phyloP scores from a whole-genome alignment of 2,888 invertebrate species.

The Eumerus sabulonum region DNA sequence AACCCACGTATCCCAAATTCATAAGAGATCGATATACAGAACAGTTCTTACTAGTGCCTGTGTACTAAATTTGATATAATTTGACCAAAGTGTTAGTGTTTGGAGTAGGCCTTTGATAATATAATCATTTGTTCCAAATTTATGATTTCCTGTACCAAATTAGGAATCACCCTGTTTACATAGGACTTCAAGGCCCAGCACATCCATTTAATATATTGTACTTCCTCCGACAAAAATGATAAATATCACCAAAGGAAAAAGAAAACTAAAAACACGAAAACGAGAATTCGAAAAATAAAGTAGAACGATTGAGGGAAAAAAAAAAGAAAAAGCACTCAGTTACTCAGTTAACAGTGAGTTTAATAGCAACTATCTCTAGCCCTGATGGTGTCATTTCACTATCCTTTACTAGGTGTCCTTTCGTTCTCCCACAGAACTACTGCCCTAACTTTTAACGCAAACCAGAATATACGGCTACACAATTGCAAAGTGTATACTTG shows the following conservation, averaged over 20 bases:
- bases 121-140: too few species aligned
- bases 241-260: neutral
- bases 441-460: constrained; percentile 34
- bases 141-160: too few species aligned
- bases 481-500: constrained; percentile 34
- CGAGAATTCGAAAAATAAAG: neutral
- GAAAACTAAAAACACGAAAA: constrained; percentile 3
- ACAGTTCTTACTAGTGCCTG: too few species aligned
- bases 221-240: constrained; percentile 10
- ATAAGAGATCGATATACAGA: too few species aligned
- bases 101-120: too few species aligned
- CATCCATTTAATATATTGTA: constrained; percentile 16
- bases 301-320: constrained; percentile 2
- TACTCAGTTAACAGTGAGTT: constrained; percentile 20
- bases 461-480: constrained; percentile 31
- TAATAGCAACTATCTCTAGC: constrained; percentile 15
- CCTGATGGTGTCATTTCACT: neutral
- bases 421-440: constrained; percentile 3
- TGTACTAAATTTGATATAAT: too few species aligned
- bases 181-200: neutral
- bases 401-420: neutral
- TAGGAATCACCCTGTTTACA: constrained; percentile 26
- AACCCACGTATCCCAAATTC: too few species aligned
- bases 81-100: too few species aligned
- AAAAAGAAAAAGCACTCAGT: constrained; percentile 2